Evolutionary conservation across 2,888 invertebrate species (phyloP).

Genomic region (Torymus aiolomorphi): DNA sequence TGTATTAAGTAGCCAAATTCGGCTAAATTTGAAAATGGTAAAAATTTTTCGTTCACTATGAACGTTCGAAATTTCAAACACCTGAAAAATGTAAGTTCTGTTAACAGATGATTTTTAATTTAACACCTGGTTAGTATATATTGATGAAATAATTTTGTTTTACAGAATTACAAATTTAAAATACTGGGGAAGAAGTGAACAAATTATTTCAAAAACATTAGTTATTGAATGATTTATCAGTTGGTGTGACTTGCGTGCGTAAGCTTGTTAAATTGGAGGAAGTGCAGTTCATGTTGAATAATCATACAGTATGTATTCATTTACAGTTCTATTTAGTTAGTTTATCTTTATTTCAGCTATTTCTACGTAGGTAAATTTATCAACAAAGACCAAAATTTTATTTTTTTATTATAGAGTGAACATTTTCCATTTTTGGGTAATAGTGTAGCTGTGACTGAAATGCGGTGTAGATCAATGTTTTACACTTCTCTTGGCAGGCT

Average conservation of each 20-base stretch:
- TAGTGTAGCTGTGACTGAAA: slow-evolving; percentile 88
- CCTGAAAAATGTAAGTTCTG: slow-evolving; percentile 89
- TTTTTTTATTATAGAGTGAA: slow-evolving; percentile 83
- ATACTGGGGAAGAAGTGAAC: slow-evolving; percentile 97
- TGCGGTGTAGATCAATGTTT: slow-evolving; percentile 97
- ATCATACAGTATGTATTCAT: slow-evolving; percentile 86
- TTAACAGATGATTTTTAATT: slow-evolving; percentile 2
- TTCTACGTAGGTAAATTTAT: too few relatives aligned
- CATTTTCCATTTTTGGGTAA: slow-evolving; percentile 98
- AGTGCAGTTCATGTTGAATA: slow-evolving; percentile 97
- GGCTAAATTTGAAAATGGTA: too few relatives aligned
- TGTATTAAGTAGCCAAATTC: too few relatives aligned
- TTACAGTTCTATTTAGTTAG: too few relatives aligned
- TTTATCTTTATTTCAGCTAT: background rate
- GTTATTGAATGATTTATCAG: slow-evolving; percentile 94
- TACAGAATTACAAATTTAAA: slow-evolving; percentile 97
- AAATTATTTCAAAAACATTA: slow-evolving; percentile 96
- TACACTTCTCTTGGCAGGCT: slow-evolving; percentile 97
- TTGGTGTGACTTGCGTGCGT: slow-evolving; percentile 97
- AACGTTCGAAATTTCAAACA: too few relatives aligned
- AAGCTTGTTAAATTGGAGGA: slow-evolving; percentile 98
- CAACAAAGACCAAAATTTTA: too few relatives aligned
- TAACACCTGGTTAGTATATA: slow-evolving; percentile 1
- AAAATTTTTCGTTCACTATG: too few relatives aligned
- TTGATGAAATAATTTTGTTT: slow-evolving; percentile 58